Percentiles rank a stretch among this genome's conserved stretches.
Conservation (phyloP, 2,797 vertebrate species). For the Brotula barbata region DNA sequence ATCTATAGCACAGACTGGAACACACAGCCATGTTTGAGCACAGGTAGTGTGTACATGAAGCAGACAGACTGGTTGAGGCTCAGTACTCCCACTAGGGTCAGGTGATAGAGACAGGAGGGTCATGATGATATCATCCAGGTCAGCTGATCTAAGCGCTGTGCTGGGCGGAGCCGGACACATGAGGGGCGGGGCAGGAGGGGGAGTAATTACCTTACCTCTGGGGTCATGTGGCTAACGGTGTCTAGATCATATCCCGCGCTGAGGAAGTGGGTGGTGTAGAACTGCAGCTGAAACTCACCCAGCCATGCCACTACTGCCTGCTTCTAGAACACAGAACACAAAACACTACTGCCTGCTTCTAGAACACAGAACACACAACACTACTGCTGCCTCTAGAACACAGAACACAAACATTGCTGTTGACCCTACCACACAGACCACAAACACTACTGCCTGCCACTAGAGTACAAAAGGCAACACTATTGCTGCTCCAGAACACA, state of each 20-base stretch:
- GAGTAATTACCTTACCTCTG: constrained; percentile 87
- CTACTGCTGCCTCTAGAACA: constrained; percentile 41
- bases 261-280: constrained; percentile 96
- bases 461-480: constrained; percentile 23
- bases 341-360: constrained; percentile 61
- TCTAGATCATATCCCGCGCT: constrained; percentile 95
- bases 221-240: constrained; percentile 95
- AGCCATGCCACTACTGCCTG: constrained; percentile 97
- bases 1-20: constrained; percentile 49
- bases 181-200: constrained; percentile 61
- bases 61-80: constrained; percentile 63
- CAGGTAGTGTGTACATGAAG: constrained; percentile 59
- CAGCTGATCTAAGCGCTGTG: constrained; percentile 63
- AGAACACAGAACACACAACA: constrained; percentile 23
- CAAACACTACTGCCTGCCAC: constrained; percentile 29
- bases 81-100: constrained; percentile 72
- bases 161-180: constrained; percentile 71
- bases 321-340: constrained; percentile 84
- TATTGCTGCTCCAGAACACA: constrained; percentile 1
- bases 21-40: constrained; percentile 52
- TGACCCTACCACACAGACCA: background rate
- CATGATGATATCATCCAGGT: constrained; percentile 75
- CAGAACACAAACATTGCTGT: background rate
- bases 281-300: constrained; percentile 95
- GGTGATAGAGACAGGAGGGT: constrained; percentile 73